Base-by-base conservation (phyloP, 2,113 vertebrate genomes). In the Dolichallabes microphthalmus region DNA sequence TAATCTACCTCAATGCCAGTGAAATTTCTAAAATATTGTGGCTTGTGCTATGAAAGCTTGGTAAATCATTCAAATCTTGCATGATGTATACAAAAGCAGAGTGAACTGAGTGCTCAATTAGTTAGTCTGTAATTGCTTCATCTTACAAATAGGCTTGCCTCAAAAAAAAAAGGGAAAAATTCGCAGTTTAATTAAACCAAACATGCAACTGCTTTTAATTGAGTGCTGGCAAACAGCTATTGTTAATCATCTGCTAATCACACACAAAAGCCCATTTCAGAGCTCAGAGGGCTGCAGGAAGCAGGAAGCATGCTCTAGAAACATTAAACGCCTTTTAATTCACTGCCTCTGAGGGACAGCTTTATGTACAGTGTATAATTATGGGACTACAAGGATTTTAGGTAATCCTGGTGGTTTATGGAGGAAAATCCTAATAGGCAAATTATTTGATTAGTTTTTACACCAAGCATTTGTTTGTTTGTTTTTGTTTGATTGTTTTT, bases 141-240 rank as follows among this genome's bases (percentile, higher is more conserved):
- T 91, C 90, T 80, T 60, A 79, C 81, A 90, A 90, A 92, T 91
- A 85, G 83, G 89, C 89, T 88, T 82, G 87, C 88, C 88, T 91
- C 81, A 90, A 88, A 93, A 91, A 15, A 39, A 17, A 50, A 39
- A 52, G 3, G 14, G 3, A 39, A 45, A 45, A 45, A 20, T 32
- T 27, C n/a, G 90, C 89, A 91, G 89, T 88, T 91, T 93, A 93
- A 94, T 93, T 93, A 93, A 91, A 92, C 90, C 90, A 77, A 82
- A 82, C 81, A 87, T 87, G 50, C 60, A 61, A 82, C 79, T 82
- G 39, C 87, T 6, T 74, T 86, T 92, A 89, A 92, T 92, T 80
- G 85, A 60, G 81, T 17, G 20, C 57, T 22, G 82, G 84, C 63
- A 89, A 91, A 60, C 90, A 88, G 80, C 87, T 78, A 80, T 86